Base-by-base conservation (phyloP, 2,113 vertebrate genomes). In the Condylura cristata region DNA sequence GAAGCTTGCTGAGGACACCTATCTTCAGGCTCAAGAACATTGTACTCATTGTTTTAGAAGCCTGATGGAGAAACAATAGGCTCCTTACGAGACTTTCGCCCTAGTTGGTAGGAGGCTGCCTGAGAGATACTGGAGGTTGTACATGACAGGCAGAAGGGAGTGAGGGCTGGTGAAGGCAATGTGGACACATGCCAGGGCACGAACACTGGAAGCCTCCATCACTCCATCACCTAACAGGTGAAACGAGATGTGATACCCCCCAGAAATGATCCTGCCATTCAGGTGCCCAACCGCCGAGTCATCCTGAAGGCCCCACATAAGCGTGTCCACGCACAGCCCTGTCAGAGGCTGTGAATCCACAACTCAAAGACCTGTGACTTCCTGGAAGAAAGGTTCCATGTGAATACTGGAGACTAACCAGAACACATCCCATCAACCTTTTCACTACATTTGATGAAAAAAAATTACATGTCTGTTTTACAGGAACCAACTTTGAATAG, bases 91-190 rank as follows among this genome's bases (percentile, higher is more conserved):
- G 14, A 18, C 65, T 65, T 12, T 63, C 32, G 34, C 30, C 32
- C 22, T 37, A 51, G 10, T 32, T 41, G 37, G 46, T 17, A 46
- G 60, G 13, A 83, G 24, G 24, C 41, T 6, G 24, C 13, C 4
- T 56, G 24, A n/a, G 2, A 17, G 56, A 44, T 39, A 11, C 0
- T 0, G 1, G 24, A 48, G 16, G 44, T 44, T n/a, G 6, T 8
- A 53, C 14, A 20, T 26, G 8, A 48, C 28, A 34, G 37, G 24
- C 63, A 66, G 41, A 12, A 10, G 24, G 26, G n/a, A 6, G 3
- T 3, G 1, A 3, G 6, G 18, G 51, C 51, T 53, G 51, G 17
- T 53, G 51, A 20, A 3, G 51, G 20, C 17, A 3, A 53, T 20
- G 14, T 17, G 48, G 14, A 51, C 48, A 51, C 48, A 51, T 51